phyloP scores from a whole-genome alignment of 2,113 vertebrate species.

The Sisor rabdophorus region DNA sequence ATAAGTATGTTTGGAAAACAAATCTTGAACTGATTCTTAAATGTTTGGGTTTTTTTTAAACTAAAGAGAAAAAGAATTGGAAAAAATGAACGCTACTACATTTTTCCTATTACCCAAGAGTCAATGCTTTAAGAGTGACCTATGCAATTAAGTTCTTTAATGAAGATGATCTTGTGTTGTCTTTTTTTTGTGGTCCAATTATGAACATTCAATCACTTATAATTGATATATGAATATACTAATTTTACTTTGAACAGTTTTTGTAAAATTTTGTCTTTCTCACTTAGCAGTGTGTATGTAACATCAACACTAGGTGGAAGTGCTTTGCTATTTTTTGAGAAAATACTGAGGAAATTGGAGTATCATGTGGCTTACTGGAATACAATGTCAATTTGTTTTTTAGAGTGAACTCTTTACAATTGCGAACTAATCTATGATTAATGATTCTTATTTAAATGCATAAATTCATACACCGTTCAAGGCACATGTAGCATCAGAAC shows the following conservation, averaged over 20 bases:
- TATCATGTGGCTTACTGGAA: neutral
- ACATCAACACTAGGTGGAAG: conserved; percentile 11
- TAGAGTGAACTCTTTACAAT: neutral
- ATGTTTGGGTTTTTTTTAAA: no score
- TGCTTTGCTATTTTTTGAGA: neutral
- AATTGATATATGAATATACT: no score
- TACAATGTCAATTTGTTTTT: neutral
- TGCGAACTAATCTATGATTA: no score
- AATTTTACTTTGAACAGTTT: no score
- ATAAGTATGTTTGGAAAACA: no score
- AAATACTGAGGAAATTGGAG: neutral
- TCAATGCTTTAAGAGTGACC: neutral
- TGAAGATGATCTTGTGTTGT: no score
- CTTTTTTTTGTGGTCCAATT: no score
- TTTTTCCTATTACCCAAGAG: neutral
- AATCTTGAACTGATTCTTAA: no score
- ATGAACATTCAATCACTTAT: no score
- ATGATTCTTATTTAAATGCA: no score
- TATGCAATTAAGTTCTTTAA: neutral
- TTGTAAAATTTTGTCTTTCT: neutral
- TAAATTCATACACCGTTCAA: neutral
- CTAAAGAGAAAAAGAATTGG: no score
- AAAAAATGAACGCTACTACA: neutral
- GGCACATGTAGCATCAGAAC: neutral
- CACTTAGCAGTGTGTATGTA: neutral